Evolutionary conservation across 2,113 vertebrate species (phyloP).

Genomic region (Orycteropus afer): DNA sequence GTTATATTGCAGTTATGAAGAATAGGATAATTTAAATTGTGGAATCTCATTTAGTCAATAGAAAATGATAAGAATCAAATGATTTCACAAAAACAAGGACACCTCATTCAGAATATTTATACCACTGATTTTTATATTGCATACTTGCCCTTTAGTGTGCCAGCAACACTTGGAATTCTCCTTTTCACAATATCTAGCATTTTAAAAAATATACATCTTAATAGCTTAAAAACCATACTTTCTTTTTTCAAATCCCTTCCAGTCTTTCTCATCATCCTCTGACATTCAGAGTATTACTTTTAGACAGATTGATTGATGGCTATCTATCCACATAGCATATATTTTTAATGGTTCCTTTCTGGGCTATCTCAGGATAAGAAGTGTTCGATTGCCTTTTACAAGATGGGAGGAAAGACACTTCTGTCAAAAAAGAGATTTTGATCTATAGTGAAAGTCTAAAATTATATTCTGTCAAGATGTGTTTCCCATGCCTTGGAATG

Average conservation of each 20-base stretch:
- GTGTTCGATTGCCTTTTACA: background rate
- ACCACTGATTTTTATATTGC: background rate
- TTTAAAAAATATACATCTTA: background rate
- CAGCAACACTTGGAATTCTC: background rate
- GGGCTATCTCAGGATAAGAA: background rate
- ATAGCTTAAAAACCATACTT: background rate
- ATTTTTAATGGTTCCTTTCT: slow-evolving; percentile 32
- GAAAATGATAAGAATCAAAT: background rate
- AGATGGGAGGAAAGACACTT: background rate
- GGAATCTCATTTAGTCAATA: background rate
- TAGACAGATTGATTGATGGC: background rate
- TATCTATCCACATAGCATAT: background rate
- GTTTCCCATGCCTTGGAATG: background rate
- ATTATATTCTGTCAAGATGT: background rate
- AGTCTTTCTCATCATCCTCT: background rate
- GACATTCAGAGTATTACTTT: slow-evolving; percentile 31
- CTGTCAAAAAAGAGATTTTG: slow-evolving; percentile 14
- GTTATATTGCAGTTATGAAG: background rate
- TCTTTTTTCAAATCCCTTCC: background rate
- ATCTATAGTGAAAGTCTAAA: background rate
- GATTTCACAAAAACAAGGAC: background rate
- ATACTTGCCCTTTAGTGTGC: background rate
- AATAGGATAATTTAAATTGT: background rate
- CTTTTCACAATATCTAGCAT: background rate
- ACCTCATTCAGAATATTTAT: background rate